Evolutionary conservation across 2,888 invertebrate species (phyloP).

Genomic region (Corbicula japonica): DNA sequence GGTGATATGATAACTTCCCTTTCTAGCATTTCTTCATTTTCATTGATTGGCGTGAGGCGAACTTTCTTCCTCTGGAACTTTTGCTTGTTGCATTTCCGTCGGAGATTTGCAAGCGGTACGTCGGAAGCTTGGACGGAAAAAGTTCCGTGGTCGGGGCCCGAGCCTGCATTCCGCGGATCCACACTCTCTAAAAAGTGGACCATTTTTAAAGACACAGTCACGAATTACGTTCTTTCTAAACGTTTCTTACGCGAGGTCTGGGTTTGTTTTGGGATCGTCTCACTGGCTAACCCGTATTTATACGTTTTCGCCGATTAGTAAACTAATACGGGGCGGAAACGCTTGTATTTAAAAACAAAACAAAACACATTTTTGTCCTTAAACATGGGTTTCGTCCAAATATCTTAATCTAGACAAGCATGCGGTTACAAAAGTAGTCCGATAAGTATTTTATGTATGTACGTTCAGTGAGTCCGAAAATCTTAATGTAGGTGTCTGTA

Average conservation of each 20-base stretch:
- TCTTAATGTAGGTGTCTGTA: slow-evolving; percentile 1
- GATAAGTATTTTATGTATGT: neutral
- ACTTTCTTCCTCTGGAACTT: slow-evolving; percentile 33
- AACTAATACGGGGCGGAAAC: slow-evolving; percentile 23
- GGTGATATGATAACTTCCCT: neutral
- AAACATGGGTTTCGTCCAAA: slow-evolving; percentile 19
- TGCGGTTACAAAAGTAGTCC: slow-evolving; percentile 13
- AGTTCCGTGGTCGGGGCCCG: slow-evolving; percentile 37
- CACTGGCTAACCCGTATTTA: slow-evolving; percentile 20
- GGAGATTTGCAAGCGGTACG: slow-evolving; percentile 26
- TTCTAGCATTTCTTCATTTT: slow-evolving; percentile 30
- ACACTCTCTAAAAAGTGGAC: slow-evolving; percentile 38
- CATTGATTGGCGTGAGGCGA: slow-evolving; percentile 57
- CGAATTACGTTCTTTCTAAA: neutral
- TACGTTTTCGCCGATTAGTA: slow-evolving; percentile 20
- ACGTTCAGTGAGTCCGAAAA: slow-evolving; percentile 3
- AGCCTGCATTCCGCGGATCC: slow-evolving; percentile 15
- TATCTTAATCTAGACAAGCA: slow-evolving; percentile 15
- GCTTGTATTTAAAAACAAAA: slow-evolving; percentile 3
- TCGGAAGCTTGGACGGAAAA: slow-evolving; percentile 51
- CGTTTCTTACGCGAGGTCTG: neutral
- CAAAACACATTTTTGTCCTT: slow-evolving; percentile 16
- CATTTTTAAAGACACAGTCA: slow-evolving; percentile 13
- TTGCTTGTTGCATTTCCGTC: slow-evolving; percentile 11
- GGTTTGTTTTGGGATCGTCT: neutral